Percentiles rank a stretch among this genome's conserved stretches.
Evolutionary conservation across 1,140 invertebrate genomes (phyloP).

Genomic region (Brachionus calyciflorus): DNA sequence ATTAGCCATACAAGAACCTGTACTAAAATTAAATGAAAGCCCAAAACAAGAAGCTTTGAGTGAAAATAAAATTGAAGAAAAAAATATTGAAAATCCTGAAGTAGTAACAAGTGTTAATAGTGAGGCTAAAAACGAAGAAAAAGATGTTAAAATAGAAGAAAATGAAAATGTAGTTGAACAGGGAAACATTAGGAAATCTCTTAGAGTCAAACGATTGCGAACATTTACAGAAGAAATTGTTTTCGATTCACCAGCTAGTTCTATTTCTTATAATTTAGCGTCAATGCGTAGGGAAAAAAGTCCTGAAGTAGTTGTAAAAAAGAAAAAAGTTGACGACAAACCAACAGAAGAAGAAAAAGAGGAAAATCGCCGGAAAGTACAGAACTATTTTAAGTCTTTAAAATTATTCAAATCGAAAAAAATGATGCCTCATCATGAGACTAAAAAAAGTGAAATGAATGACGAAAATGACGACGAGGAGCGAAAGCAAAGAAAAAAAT

Average conservation of each 20-base stretch:
- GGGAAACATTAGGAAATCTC: background rate
- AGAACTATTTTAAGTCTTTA: background rate
- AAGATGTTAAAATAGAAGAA: no score
- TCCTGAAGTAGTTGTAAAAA: background rate
- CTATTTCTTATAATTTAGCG: constrained; percentile 23
- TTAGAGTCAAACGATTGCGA: constrained; percentile 18
- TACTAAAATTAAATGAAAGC: background rate
- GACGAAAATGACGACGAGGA: background rate
- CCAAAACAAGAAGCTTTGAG: background rate
- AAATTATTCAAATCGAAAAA: background rate
- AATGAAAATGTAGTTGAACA: background rate
- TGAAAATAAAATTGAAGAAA: no score
- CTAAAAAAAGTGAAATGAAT: background rate
- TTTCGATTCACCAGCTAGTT: constrained; percentile 25
- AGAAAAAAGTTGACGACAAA: background rate
- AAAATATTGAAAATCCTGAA: no score
- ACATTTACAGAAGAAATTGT: constrained; percentile 31
- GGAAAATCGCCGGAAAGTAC: background rate
- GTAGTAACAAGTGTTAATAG: no score
- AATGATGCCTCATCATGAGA: no score
- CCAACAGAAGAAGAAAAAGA: background rate
- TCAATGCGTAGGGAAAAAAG: background rate
- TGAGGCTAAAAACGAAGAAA: no score
- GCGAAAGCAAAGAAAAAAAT: background rate
- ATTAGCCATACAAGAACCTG: background rate